Base-by-base conservation (phyloP, 2,113 vertebrate genomes). In the Macroglossus sobrinus region DNA sequence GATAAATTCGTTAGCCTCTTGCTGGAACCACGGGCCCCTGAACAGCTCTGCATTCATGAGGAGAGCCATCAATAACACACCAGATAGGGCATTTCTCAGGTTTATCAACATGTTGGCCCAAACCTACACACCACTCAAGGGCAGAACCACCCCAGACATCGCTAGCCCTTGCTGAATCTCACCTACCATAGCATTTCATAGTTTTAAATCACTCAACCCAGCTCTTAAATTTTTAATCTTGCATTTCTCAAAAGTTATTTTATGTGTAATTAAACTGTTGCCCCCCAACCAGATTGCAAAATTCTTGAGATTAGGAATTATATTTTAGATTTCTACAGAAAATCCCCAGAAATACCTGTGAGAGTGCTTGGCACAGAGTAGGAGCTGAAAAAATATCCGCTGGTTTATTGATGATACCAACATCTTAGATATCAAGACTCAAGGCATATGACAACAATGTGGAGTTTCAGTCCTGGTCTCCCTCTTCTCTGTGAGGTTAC, bases 1-100 rank as follows among this genome's bases (percentile, higher is more conserved):
- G 96, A 97, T 96, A 98, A 98, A 98, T 97, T 98, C 98, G 97
- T 98, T 97, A 98, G 98, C 98, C 97, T 98, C 97, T 97, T 93
- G 86, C 95, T 94, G 96, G 95, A 97, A 97, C 95, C 90, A 96
- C 92, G 74, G 97, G 90, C 80, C 97, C 97, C 96, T 97, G 97
- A 94, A 97, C 87, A 97, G 97, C 97, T 97, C 97, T 93, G 63
- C 89, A 94, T 98, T 97, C 97, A 88, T 80, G 95, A 96, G 94
- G 97, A 96, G 97, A 97, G 95, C 87, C 94, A 66, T 98, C 98
- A 97, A 95, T 97, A 98, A 97, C 26, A 91, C 93, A 47, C 45
- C 94, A 97, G 96, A 97, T 79, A 86, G 79, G 96, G 94, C 94
- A 90, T 95, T 97, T 96, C 98, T 95, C 74, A 47, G 92, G 95